Base-by-base conservation (phyloP, 1,140 invertebrate genomes). In the Halictus rubicundus region DNA sequence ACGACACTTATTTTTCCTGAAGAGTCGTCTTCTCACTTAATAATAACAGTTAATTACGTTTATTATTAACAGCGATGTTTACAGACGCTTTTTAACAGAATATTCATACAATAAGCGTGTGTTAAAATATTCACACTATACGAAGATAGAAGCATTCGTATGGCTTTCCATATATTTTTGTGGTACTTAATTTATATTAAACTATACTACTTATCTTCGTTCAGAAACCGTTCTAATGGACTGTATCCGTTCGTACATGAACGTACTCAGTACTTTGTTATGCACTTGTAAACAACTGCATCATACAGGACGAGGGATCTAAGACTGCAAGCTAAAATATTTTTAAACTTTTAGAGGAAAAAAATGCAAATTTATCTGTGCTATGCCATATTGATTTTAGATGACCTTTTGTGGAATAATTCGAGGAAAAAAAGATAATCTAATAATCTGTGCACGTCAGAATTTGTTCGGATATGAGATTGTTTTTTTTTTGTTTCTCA, bases 151-250 rank as follows among this genome's bases (percentile, higher is more conserved):
- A 42, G 16, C 2, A 75, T 39, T n/a, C 57, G 27, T 2, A 42
- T 9, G 21, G 32, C 12, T 66, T 68, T 23, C 23, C 25, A 68
- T 68, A 59, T 59, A 57, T 76, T 23, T n/a, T 59, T 37, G 52
- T 52, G 25, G 71, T 64, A 64, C 71, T 73, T 64, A 64, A 64
- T 64, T 46, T 49, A 23, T 6, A 25, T 9, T 16, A 59, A 46
- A 70, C 8, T 70, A 49, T 52, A 49, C n/a, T 61, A 25, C 46
- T 49, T 60, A 61, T 14, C 16, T 65, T 37, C 16, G 27, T 68
- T 60, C 2, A 32, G 2, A 39, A 68, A 39, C 16, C 19, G 23
- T 25, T n/a, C 14, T 70, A 71, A 70, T 71, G 21, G 14, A 46
- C 10, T 12, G n/a, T n/a, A 46, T 19, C 12, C 10, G 12, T 39